Percentiles rank a stretch among this genome's conserved stretches.
phyloP scores from a whole-genome alignment of 2,113 vertebrate genomes.

The Synodontis membranacea region DNA sequence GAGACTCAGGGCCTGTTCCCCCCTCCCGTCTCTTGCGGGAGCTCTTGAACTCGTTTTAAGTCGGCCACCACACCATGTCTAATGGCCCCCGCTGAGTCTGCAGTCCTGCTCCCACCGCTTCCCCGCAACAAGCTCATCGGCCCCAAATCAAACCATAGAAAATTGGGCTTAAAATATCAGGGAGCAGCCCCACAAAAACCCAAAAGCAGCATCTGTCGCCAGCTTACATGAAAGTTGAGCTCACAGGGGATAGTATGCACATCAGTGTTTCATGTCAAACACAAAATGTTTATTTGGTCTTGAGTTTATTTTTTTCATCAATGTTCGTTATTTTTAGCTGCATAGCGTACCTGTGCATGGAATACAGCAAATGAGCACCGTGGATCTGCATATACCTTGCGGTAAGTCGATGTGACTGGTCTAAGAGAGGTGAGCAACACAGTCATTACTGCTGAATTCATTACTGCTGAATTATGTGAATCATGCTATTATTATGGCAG shows the following conservation, averaged over 20 bases:
- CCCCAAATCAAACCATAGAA: conserved; percentile 65
- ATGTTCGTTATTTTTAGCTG: conserved; percentile 15
- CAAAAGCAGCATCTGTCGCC: conserved; percentile 72
- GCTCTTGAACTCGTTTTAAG: conserved; percentile 72
- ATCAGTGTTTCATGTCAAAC: conserved; percentile 38
- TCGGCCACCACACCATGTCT: conserved; percentile 81
- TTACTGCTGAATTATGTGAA: conserved; percentile 3
- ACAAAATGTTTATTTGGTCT: conserved; percentile 30
- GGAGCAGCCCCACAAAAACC: conserved; percentile 73
- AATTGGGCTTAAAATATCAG: conserved; percentile 70
- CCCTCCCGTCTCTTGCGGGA: conserved; percentile 43
- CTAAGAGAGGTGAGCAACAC: conserved; percentile 46
- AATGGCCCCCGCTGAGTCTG: conserved; percentile 78
- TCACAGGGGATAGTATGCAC: conserved; percentile 56
- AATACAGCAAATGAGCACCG: conserved; percentile 19
- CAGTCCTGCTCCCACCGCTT: conserved; percentile 74
- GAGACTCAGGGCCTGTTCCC: conserved; percentile 32
- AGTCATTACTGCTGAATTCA: conserved; percentile 14
- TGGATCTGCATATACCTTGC: background rate
- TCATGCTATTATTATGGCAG: conserved; percentile 12
- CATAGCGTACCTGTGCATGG: conserved; percentile 2
- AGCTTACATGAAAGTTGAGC: conserved; percentile 73
- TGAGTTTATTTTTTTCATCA: conserved; percentile 23
- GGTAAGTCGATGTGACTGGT: conserved; percentile 23
- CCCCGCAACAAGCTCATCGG: conserved; percentile 62